Evolutionary conservation across 1,140 invertebrate species (phyloP), one percentile per base, ranked within the genome.

Genomic region (Samia ricini): DNA sequence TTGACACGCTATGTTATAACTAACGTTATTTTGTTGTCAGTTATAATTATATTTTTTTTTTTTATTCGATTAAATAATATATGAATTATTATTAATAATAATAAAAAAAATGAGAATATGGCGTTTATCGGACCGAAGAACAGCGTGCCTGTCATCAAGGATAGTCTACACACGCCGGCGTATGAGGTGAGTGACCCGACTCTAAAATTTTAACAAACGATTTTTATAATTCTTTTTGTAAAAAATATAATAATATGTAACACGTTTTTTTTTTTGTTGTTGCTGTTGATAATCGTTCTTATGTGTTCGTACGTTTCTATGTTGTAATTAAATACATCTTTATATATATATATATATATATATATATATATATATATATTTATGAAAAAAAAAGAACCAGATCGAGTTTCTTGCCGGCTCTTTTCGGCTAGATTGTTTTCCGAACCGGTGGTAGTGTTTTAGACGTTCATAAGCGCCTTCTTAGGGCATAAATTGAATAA

Each of bases 121-220:
- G 86, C 92, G 83, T 80, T 91, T 71, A 93, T 90, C 65, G 85
- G 88, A 21, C 83, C 91, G 66, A 91, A 88, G 78, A 92, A 92
- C 76, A 91, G 89, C 69, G 91, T 87, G 69, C 90, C 91, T 54
- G 74, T 92, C 65, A 88, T 92, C 66, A 92, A 89, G 77, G 92
- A 93, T 83, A 93, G 92, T 75, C 90, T 93, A 58, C 92, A 91
- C 68, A 89, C 89, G 61, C 92, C 93, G 60, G 92, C 92, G 55
- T 93, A 93, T 66, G 89, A 93, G 81, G 92, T 93, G 88, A 85
- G 92, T 74, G 51, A 57, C 7, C 33, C 10, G 33, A 15, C 8
- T 42, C 4, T 15, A 4, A 5, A 42, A 15, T 42, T 29, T 61
- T n/a, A 24, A 18, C 54, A 23, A 23, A 51, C 20, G 12, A 21